Conservation (phyloP, 2,888 invertebrate species). For the Synergus itoensis region DNA sequence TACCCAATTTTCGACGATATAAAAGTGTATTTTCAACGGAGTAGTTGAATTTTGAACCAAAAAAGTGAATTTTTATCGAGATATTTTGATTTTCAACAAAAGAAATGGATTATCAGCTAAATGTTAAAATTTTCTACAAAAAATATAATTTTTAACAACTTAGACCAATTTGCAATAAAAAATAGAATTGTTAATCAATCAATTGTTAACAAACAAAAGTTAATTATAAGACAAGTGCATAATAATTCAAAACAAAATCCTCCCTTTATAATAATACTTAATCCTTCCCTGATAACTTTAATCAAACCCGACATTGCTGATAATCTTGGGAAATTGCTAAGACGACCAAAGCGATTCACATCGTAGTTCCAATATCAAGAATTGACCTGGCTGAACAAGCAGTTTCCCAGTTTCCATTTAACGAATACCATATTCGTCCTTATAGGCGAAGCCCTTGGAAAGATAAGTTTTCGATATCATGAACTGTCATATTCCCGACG, state of each 20-base stretch:
- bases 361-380: conserved; percentile 27
- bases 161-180: no score
- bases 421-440: neutral
- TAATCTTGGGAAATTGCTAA: conserved; percentile 21
- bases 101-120: no score
- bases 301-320: conserved; percentile 29
- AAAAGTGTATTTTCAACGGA: no score
- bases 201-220: neutral
- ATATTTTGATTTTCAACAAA: no score
- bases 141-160: no score
- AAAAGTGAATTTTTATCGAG: no score
- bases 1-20: no score
- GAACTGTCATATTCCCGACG: neutral
- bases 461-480: neutral
- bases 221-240: no score
- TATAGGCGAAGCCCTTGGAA: conserved; percentile 33
- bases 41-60: no score
- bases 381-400: conserved; percentile 1
- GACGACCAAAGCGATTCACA: conserved; percentile 25
- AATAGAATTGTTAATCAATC: no score
- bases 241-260: neutral
- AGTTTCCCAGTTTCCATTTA: conserved; percentile 14
- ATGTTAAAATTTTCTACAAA: no score
- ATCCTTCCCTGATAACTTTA: neutral
- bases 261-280: no score